These are phyloP conservation scores for Blastobasis lacticolella DNA, from an alignment of 2,888 invertebrate species.

Conservation along the genomic window DNA sequence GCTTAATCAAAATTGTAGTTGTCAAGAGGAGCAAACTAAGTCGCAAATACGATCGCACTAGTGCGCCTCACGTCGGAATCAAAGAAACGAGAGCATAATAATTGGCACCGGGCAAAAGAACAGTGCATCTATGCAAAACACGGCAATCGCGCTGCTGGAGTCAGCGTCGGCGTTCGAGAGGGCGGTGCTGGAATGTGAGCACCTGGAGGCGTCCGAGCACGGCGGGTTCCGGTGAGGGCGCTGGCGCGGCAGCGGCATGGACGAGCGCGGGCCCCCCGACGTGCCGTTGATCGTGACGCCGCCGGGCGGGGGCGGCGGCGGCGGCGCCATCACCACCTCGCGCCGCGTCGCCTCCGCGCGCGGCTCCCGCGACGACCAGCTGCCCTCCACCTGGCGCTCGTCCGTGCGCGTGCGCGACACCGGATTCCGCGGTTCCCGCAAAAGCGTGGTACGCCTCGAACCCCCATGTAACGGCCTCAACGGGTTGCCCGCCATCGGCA, in stretches of 20 bases:
- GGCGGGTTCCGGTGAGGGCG: slow-evolving; percentile 72
- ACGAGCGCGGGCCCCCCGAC: slow-evolving; percentile 70
- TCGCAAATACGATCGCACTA: not conserved
- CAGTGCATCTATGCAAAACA: slow-evolving; percentile 67
- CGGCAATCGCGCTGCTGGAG: slow-evolving; percentile 66
- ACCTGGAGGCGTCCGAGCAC: slow-evolving; percentile 57
- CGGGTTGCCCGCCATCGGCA: slow-evolving; percentile 72
- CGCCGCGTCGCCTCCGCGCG: slow-evolving; percentile 56
- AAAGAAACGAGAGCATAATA: not conserved
- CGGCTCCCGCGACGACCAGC: slow-evolving; percentile 57
- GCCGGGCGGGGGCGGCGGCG: slow-evolving; percentile 35
- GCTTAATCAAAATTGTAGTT: slow-evolving; percentile 21
- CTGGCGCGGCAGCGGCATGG: slow-evolving; percentile 73
- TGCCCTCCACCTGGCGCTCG: slow-evolving; percentile 75
- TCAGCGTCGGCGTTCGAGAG: slow-evolving; percentile 62
- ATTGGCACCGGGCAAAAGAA: not conserved
- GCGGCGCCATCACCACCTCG: slow-evolving; percentile 53
- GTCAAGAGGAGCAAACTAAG: no score
- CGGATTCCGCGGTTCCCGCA: slow-evolving; percentile 76
- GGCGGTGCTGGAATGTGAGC: slow-evolving; percentile 67
- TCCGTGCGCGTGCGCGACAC: slow-evolving; percentile 78
- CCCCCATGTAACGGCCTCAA: slow-evolving; percentile 78
- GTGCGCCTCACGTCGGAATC: not conserved
- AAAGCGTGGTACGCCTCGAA: slow-evolving; percentile 77
- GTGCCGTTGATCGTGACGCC: slow-evolving; percentile 66